These are phyloP conservation scores for Sciurus carolinensis DNA, from an alignment of 2,797 vertebrate genomes.

Conservation along the genomic window DNA sequence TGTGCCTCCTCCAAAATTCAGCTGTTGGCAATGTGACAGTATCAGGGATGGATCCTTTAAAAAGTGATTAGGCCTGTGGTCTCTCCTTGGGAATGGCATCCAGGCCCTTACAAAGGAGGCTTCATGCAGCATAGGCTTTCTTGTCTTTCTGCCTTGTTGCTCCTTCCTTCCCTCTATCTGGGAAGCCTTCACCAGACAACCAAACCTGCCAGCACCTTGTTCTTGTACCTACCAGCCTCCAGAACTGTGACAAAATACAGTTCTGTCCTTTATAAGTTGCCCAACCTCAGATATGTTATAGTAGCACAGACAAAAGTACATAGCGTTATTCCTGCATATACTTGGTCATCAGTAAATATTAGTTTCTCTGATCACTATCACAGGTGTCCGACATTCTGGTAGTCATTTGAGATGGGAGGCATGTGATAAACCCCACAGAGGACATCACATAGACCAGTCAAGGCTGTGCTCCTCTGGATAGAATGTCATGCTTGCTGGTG, in stretches of 20 bases:
- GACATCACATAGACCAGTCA: not conserved
- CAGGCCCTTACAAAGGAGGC: not conserved
- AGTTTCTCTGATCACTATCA: not conserved
- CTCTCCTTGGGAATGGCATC: not conserved
- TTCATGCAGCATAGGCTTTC: not conserved
- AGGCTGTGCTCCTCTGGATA: not conserved
- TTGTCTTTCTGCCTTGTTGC: not conserved
- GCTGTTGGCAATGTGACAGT: not conserved
- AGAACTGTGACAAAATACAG: not conserved
- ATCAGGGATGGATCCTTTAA: not conserved
- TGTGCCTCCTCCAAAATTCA: not conserved
- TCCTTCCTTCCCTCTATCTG: not conserved
- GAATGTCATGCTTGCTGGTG: not conserved
- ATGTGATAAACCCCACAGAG: not conserved
- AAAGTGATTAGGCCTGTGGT: not conserved
- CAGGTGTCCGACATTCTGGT: not conserved
- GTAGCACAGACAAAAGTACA: not conserved
- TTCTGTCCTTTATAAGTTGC: not conserved
- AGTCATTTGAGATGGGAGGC: not conserved
- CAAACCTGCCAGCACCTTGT: not conserved
- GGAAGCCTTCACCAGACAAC: not conserved
- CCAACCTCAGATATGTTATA: not conserved
- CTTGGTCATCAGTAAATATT: not conserved
- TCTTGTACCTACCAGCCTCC: not conserved
- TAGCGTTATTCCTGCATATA: conserved; percentile 17